Base-by-base conservation (phyloP, 2,888 invertebrate genomes). In the Spatulosminthurus flaviceps region DNA sequence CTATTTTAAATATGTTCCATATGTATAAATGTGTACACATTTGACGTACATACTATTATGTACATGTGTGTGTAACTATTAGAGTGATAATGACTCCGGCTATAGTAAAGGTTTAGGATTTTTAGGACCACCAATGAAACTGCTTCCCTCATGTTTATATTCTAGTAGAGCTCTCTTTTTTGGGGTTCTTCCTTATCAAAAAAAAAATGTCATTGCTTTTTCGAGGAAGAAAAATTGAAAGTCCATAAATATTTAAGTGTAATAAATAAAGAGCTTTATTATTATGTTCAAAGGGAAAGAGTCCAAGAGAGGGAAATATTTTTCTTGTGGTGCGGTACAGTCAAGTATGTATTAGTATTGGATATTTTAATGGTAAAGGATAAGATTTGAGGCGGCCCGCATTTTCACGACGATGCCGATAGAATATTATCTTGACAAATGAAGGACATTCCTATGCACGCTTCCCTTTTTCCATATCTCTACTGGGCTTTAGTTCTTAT, bases 111-210 rank as follows among this genome's bases (percentile, higher is more conserved):
- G n/a, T n/a, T n/a, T n/a, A n/a, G n/a, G n/a, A n/a, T n/a, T n/a
- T n/a, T n/a, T n/a, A n/a, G 34, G 34, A 34, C 34, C 34, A 34
- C 34, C 34, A n/a, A n/a, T n/a, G n/a, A n/a, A n/a, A n/a, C n/a
- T n/a, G n/a, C n/a, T n/a, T n/a, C n/a, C n/a, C n/a, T n/a, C n/a
- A n/a, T n/a, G n/a, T n/a, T n/a, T n/a, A n/a, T n/a, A n/a, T n/a
- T n/a, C n/a, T n/a, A n/a, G n/a, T n/a, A n/a, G n/a, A n/a, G n/a
- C n/a, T n/a, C n/a, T n/a, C n/a, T n/a, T n/a, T n/a, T n/a, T n/a
- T n/a, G n/a, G n/a, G n/a, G 34, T 34, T 34, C 34, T 60, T 64
- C 11, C 64, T 64, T 64, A 64, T 64, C 64, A 64, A 64, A 64
- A 64, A 34, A 64, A 64, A 64, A 64, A 34, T 9, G 64, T 64